A percentile compares a stretch with the other conserved stretches of the same genome.
Evolutionary conservation across 2,113 vertebrate species (phyloP).

Genomic region (Nycticebus coucang): DNA sequence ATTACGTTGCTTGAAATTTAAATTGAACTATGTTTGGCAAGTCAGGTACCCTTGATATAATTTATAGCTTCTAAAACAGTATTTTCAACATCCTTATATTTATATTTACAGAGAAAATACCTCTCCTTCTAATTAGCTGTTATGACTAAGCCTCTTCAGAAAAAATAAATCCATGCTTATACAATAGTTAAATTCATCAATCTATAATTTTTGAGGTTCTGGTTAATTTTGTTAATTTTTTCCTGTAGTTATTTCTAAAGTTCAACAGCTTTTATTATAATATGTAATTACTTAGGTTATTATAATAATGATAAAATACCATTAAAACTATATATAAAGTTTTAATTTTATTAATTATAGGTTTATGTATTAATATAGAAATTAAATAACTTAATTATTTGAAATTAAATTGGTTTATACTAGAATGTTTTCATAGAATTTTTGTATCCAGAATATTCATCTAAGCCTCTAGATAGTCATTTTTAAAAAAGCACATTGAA

Average conservation of each 20-base stretch:
- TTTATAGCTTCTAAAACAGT: background rate
- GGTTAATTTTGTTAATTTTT: background rate
- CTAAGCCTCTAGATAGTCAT: background rate
- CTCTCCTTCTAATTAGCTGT: constrained; percentile 57
- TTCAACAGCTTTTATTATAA: background rate
- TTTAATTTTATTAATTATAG: background rate
- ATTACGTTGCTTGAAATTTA: background rate
- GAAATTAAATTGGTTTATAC: background rate
- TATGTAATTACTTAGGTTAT: background rate
- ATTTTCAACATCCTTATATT: constrained; percentile 43
- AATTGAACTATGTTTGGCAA: background rate
- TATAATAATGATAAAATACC: background rate
- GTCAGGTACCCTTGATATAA: background rate
- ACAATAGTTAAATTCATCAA: background rate
- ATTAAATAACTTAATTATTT: background rate
- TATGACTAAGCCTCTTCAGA: constrained; percentile 54
- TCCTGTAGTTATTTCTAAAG: background rate
- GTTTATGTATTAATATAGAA: background rate
- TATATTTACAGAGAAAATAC: constrained; percentile 39
- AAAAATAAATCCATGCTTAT: background rate
- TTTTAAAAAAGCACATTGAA: background rate
- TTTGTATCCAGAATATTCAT: constrained; percentile 14
- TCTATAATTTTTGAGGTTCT: background rate
- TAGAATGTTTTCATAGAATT: background rate
- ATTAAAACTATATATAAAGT: background rate